A percentile compares a stretch with the other conserved stretches of the same genome.
phyloP scores from a whole-genome alignment of 2,888 invertebrate genomes.

The Drosophila putrida region DNA sequence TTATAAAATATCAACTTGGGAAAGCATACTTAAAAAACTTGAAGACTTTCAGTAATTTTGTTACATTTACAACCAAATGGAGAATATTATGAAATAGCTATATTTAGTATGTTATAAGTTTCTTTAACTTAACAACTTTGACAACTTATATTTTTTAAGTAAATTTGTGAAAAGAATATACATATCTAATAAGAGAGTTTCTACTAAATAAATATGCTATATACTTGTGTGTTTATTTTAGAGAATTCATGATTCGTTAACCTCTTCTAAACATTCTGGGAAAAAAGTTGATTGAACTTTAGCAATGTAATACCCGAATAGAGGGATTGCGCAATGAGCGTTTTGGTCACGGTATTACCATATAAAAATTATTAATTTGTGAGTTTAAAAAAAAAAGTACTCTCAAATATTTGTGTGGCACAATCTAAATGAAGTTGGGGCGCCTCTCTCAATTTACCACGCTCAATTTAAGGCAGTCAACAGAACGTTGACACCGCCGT shows the following conservation, averaged over 20 bases:
- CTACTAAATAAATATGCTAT: too few species aligned
- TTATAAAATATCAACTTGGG: too few species aligned
- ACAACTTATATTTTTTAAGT: too few species aligned
- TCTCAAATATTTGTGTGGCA: not conserved
- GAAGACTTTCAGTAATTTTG: too few species aligned
- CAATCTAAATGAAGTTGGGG: conserved; percentile 18
- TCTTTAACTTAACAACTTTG: too few species aligned
- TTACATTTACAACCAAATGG: too few species aligned
- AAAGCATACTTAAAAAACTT: too few species aligned
- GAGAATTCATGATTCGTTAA: not conserved
- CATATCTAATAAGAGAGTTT: too few species aligned
- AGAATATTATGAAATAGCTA: too few species aligned
- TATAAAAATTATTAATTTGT: conserved; percentile 57
- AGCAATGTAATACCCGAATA: not conserved
- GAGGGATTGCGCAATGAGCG: conserved; percentile 35
- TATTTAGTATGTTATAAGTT: too few species aligned
- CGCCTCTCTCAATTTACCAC: conserved; percentile 62
- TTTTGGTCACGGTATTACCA: conserved; percentile 47
- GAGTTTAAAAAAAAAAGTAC: conserved; percentile 1
- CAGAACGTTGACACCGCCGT: conserved; percentile 63
- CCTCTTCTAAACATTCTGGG: not conserved
- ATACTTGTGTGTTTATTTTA: too few species aligned
- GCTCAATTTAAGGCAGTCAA: conserved; percentile 73
- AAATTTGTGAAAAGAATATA: too few species aligned
- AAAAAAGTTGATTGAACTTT: conserved; percentile 49